These are phyloP conservation scores for Parelbella ahira DNA, from an alignment of 2,888 invertebrate genomes.

Conservation along the genomic window DNA sequence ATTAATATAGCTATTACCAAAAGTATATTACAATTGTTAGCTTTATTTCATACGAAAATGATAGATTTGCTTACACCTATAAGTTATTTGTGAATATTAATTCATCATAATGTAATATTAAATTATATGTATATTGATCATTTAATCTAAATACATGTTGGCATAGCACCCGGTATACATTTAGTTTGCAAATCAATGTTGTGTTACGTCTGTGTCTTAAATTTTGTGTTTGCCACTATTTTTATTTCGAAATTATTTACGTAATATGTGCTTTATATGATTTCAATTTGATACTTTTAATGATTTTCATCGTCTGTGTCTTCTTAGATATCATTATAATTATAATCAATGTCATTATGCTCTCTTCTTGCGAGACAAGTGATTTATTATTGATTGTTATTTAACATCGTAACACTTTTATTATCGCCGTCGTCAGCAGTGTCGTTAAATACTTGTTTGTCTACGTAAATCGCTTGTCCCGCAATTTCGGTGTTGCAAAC, in stretches of 20 bases:
- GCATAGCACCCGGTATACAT: slow-evolving; percentile 69
- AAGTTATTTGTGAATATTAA: neutral
- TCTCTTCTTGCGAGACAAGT: slow-evolving; percentile 63
- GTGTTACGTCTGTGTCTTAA: slow-evolving; percentile 71
- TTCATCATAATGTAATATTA: slow-evolving; percentile 1
- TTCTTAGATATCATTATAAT: slow-evolving; percentile 73
- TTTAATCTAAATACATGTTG: slow-evolving; percentile 43
- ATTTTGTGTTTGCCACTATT: slow-evolving; percentile 64
- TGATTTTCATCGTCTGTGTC: slow-evolving; percentile 70
- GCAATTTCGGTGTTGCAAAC: slow-evolving; percentile 78
- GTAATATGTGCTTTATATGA: slow-evolving; percentile 61
- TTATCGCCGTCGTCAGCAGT: too few relatives aligned
- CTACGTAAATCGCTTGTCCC: slow-evolving; percentile 50
- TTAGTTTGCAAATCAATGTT: slow-evolving; percentile 76
- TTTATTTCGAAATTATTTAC: slow-evolving; percentile 52
- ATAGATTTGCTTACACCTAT: slow-evolving; percentile 17
- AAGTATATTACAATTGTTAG: neutral
- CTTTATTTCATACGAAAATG: slow-evolving; percentile 7
- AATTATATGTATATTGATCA: slow-evolving; percentile 8
- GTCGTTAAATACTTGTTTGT: neutral
- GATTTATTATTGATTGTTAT: slow-evolving; percentile 47
- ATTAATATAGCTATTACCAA: too few relatives aligned
- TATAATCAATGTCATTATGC: slow-evolving; percentile 66
- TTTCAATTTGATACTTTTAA: slow-evolving; percentile 58
- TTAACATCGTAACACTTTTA: too few relatives aligned